phyloP scores from a whole-genome alignment of 2,113 vertebrate species.

The Electrona antarctica region DNA sequence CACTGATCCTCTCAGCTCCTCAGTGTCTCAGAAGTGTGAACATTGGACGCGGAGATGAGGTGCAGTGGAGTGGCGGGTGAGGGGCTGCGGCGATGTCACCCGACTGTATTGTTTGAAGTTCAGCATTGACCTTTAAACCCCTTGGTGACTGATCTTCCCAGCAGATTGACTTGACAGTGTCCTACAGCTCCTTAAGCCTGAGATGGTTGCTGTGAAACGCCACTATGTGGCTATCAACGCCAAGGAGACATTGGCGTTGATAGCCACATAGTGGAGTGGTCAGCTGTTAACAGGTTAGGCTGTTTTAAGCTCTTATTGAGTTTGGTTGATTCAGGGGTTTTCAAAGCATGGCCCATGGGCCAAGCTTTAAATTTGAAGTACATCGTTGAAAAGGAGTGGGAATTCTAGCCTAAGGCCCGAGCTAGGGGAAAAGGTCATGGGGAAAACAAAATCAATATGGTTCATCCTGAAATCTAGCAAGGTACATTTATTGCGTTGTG shows the following conservation, averaged over 20 bases:
- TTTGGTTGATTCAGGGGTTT: too few species aligned
- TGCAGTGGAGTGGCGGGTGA: too few species aligned
- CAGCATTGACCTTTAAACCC: slow-evolving; percentile 45
- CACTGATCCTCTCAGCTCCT: slow-evolving; percentile 13
- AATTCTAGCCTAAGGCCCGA: too few species aligned
- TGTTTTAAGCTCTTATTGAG: too few species aligned
- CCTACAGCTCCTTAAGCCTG: slow-evolving; percentile 24
- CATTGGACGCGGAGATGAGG: too few species aligned
- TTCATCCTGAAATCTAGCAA: too few species aligned
- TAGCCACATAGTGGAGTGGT: slow-evolving; percentile 16
- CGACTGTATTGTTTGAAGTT: slow-evolving; percentile 36
- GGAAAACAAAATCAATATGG: too few species aligned
- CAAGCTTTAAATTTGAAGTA: too few species aligned
- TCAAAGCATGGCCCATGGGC: too few species aligned
- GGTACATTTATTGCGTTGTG: too few species aligned
- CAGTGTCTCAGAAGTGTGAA: not conserved
- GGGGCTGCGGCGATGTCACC: not conserved
- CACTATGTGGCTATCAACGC: slow-evolving; percentile 8
- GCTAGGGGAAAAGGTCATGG: too few species aligned
- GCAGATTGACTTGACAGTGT: slow-evolving; percentile 35
- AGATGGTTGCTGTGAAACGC: slow-evolving; percentile 34
- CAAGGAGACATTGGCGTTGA: slow-evolving; percentile 16
- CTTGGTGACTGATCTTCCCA: slow-evolving; percentile 43
- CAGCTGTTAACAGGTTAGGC: not conserved
- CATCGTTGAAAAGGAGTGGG: too few species aligned